phyloP scores from a whole-genome alignment of 1,140 invertebrate genomes.

The Sinonovacula constricta region DNA sequence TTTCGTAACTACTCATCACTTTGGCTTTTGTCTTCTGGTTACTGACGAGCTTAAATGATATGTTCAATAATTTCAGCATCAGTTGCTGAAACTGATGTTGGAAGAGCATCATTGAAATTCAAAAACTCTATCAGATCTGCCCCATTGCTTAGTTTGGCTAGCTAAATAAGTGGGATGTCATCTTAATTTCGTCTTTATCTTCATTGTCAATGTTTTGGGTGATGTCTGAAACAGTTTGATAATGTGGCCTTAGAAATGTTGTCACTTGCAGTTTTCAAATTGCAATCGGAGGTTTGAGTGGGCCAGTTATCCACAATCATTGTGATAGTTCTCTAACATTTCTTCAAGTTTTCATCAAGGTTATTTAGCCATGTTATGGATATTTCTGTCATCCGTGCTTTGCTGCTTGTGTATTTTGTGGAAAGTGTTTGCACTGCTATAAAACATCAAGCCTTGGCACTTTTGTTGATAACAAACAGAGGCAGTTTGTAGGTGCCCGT shows the following conservation, averaged over 20 bases:
- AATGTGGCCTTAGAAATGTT: slow-evolving; percentile 27
- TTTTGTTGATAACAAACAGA: slow-evolving; percentile 80
- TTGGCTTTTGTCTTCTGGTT: too few relatives aligned
- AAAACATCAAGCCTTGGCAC: slow-evolving; percentile 78
- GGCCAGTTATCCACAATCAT: slow-evolving; percentile 52
- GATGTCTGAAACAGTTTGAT: slow-evolving; percentile 42
- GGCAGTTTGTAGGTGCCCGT: slow-evolving; percentile 78
- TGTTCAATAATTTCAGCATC: too few relatives aligned
- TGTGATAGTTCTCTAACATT: slow-evolving; percentile 20
- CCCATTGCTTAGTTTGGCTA: not conserved
- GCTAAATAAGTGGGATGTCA: slow-evolving; percentile 19
- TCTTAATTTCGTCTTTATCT: slow-evolving; percentile 19
- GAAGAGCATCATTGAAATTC: too few relatives aligned
- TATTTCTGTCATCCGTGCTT: slow-evolving; percentile 57
- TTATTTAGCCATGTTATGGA: slow-evolving; percentile 51
- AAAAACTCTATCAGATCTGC: not conserved
- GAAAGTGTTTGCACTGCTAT: slow-evolving; percentile 66
- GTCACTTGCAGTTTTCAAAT: slow-evolving; percentile 21
- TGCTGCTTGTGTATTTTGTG: slow-evolving; percentile 42
- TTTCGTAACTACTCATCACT: too few relatives aligned
- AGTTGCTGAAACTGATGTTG: too few relatives aligned
- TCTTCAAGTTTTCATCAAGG: slow-evolving; percentile 24
- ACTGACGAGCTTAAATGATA: too few relatives aligned
- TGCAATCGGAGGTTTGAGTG: slow-evolving; percentile 24
- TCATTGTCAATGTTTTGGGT: too few relatives aligned